Base-by-base conservation (phyloP, 2,888 invertebrate species). In the Dendrolimus pini region DNA sequence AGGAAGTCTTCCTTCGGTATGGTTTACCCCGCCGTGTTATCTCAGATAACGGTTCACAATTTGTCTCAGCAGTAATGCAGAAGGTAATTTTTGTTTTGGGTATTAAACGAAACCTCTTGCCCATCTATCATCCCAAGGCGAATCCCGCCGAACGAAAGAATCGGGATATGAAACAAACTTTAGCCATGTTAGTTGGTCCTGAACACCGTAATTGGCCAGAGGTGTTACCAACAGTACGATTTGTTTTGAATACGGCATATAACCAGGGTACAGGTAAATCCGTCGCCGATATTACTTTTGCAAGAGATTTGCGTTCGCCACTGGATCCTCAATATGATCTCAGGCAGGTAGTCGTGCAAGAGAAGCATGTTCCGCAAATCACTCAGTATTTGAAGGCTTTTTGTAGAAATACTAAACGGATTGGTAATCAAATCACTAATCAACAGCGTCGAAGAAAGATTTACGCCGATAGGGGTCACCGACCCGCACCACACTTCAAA, bases 51-150 rank as follows among this genome's bases (percentile, higher is more conserved):
- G 69, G 70, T 0, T 54, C 58, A 0, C 70, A 72, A 18, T 69
- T 69, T 56, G 58, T 70, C 0, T 55, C 18, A 54, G 77, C 2
- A 54, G 77, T 0, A 55, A 75, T 55, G 71, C 78, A 62, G 18
- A 18, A 18, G 18, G 18, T 18, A 18, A 18, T 18, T 1, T 18
- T 18, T 18, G 18, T 18, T 18, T 58, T 75, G 13, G 18, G 18
- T 18, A 18, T 18, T 18, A 18, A 18, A 18, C 18, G 2, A 18
- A 18, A 18, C 18, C 18, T 18, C 2, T 3, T 18, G 18, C 18
- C 18, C 18, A 18, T 18, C 2, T 18, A 18, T 18, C 18, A 18
- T 18, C 18, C 18, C 18, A 2, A 18, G 0, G 18, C 18, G 18
- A 18, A 18, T 18, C 18, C 18, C 18, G 18, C 18, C 18, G 18